Percentiles rank a stretch among this genome's conserved stretches.
These are phyloP conservation scores for Drosophila carrolli DNA, from an alignment of 1,140 invertebrate genomes.

Conservation along the genomic window DNA sequence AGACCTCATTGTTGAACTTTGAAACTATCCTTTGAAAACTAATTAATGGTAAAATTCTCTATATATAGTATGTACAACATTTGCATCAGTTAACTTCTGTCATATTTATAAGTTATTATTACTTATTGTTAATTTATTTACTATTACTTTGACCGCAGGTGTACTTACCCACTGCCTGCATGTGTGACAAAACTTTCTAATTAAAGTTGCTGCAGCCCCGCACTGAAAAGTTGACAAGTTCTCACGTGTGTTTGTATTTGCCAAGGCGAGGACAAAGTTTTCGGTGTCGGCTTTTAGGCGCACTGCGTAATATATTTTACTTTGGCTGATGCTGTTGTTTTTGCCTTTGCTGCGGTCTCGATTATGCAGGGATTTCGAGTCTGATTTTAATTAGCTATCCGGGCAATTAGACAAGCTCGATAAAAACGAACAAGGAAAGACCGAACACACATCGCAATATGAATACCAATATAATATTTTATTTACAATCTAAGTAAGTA, in stretches of 20 bases:
- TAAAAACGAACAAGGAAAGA: conserved; percentile 36
- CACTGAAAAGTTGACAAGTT: conserved; percentile 72
- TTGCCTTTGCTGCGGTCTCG: conserved; percentile 22
- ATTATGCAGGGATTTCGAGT: conserved; percentile 53
- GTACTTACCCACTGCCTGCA: conserved; percentile 37
- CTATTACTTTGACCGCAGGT: conserved; percentile 4
- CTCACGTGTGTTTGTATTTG: conserved; percentile 71
- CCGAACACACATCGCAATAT: too few species aligned
- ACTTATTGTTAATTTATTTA: background rate
- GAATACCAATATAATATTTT: too few species aligned
- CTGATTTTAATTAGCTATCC: conserved; percentile 69
- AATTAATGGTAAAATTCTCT: too few species aligned
- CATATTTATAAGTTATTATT: background rate
- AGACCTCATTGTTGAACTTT: too few species aligned
- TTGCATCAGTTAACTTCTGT: too few species aligned
- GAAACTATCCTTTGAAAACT: too few species aligned
- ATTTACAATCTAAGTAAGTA: too few species aligned
- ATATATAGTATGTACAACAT: too few species aligned
- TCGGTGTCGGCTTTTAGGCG: conserved; percentile 68
- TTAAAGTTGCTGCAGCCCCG: conserved; percentile 66
- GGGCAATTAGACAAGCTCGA: conserved; percentile 48
- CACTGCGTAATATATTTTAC: conserved; percentile 65
- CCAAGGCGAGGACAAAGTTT: conserved; percentile 55
- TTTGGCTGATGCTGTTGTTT: conserved; percentile 10
- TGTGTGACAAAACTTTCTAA: conserved; percentile 83